Base-by-base conservation (phyloP, 2,797 vertebrate species). In the Thaleichthys pacificus region DNA sequence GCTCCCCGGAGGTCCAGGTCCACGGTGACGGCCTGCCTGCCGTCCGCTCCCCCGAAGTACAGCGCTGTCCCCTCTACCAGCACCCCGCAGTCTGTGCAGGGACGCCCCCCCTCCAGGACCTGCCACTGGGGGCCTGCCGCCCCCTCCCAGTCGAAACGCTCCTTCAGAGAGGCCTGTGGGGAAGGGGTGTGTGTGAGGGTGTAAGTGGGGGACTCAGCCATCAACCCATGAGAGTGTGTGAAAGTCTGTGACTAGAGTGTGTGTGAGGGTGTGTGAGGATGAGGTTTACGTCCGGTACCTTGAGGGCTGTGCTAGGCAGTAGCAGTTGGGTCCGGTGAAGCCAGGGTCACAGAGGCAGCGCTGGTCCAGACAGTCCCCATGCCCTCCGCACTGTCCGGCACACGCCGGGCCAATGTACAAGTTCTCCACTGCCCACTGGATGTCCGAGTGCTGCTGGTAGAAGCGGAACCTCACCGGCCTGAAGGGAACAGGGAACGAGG, bases 371-470 rank as follows among this genome's bases (percentile, higher is more conserved):
- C 98, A 99, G 84, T 99, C 97, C 51, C 98, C 98, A 24, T 99
- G 98, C 32, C 97, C 97, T 67, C 93, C 94, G 57, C 97, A 99
- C 88, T 97, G 95, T 86, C 92, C 86, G 35, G 93, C 82, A 79
- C 98, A 99, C 0, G 94, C 94, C 35, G 97, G 97, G 9, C 98
- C 98, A 65, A 99, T 95, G 82, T 99, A 99, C 85, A 99, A 97
- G 85, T 99, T 99, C 85, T 98, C 97, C 1, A 99, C 95, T 24
- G 94, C 98, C 98, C 98, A 99, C 80, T 98, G 96, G 51, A 91
- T 88, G 80, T 98, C 97, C 28, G 97, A 98, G 80, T 97, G 95
- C 86, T 95, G 95, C 91, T 99, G 97, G 90, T 96, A 98, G 89
- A 98, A 98, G 32, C 97, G 92, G 91, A 99, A 98, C 62, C 98